Base-by-base conservation (phyloP, 2,888 invertebrate genomes). In the Dicranocentrus wangi region DNA sequence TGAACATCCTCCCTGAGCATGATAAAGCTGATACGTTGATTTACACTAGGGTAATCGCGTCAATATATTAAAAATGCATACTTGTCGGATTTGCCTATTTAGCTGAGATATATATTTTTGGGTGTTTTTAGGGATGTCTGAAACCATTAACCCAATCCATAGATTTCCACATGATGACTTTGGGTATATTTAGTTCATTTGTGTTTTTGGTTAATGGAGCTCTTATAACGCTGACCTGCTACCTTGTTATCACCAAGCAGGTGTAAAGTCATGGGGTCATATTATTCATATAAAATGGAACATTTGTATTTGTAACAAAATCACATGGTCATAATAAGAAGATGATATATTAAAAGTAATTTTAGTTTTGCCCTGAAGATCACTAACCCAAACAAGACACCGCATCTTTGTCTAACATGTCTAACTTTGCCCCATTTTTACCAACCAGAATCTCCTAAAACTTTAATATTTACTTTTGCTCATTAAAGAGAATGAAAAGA, bases 1-100 rank as follows among this genome's bases (percentile, higher is more conserved):
- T 81, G 2, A 82, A 82, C 68, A 51, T 80, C 7, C 79, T 84
- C 7, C 84, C 84, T 13, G 71, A 63, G 10, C 65, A 72, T n/a
- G 72, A 71, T 1, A 13, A 72, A 8, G 79, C 79, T 13, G 47
- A 65, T 15, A 28, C n/a, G 7, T 51, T 58, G 1, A 78, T 83
- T 53, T 72, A 70, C 21, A 73, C 79, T 0, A 63, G 58, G 28
- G 83, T 77, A 32, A 32, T 32, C 10, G 3, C 10, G 5, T 32
- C n/a, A n/a, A n/a, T 32, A 7, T 32, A 3, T 47, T 3, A 13
- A 47, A 15, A 5, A 47, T n/a, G 15, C 47, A 51, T n/a, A n/a
- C n/a, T n/a, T n/a, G 10, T 32, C 32, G 5, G 3, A 23, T 0
- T 17, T 42, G 21, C 58, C 8, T 32, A 61, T 17, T 28, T 25